Base-by-base conservation (phyloP, 2,888 invertebrate species). In the Muschampia plurimacula region DNA sequence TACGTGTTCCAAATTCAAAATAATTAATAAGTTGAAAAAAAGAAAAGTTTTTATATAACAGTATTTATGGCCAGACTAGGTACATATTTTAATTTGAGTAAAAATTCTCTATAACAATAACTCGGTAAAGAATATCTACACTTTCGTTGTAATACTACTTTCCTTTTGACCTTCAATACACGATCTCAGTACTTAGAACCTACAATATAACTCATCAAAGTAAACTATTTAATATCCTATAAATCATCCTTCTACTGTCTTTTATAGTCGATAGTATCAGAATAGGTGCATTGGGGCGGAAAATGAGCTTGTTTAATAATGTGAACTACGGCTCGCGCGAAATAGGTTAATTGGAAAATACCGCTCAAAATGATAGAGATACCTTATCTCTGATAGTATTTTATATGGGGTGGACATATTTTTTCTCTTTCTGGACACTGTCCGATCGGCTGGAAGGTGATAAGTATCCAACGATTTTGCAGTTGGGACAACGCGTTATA, bases 291-390 rank as follows among this genome's bases (percentile, higher is more conserved):
- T 69, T 79, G 80, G 80, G 73, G 81, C 75, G 79, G 80, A 82
- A 83, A 82, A 82, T 79, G 79, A 78, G 82, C 79, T 78, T 80
- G 81, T 79, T 81, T 78, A 80, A 79, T 78, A 80, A 79, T 78
- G 77, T 81, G 78, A 77, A 78, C 77, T 74, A 52, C 63, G 73
- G 75, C 75, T 72, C 66, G 75, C 74, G 77, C 77, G 76, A 80
- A 83, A 77, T 77, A 82, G 82, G 82, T 83, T 81, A 80, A 77
- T 76, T 81, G 84, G 84, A 84, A 84, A 83, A 82, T 77, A 63
- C 77, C 73, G 67, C 72, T 75, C 74, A 75, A 77, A 77, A 75
- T 75, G 73, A 76, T 75, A 67, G 41, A 72, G 71, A 72, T 72
- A 67, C 72, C 67, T 72, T 72, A 72, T 72, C 72, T 67, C 39